Conservation (phyloP, 2,888 invertebrate species). For the Calliscelio sp. region DNA sequence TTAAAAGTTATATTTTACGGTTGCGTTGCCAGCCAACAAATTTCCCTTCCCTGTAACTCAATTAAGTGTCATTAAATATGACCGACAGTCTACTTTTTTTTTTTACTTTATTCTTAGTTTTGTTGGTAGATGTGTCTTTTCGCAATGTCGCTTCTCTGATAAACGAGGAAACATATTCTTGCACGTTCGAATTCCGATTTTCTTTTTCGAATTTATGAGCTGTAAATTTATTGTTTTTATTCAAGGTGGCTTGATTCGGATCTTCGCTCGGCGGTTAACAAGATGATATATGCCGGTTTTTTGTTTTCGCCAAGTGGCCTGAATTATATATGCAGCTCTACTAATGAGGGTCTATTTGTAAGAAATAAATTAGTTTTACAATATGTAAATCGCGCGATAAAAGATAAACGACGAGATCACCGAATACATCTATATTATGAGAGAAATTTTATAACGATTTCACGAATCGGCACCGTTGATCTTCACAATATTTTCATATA, state of each 20-base stretch:
- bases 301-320: slow-evolving; percentile 12
- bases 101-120: too few species aligned
- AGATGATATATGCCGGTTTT: slow-evolving; percentile 35
- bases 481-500: too few species aligned
- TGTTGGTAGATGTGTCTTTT: too few species aligned
- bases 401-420: slow-evolving; percentile 12
- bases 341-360: slow-evolving; percentile 53
- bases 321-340: slow-evolving; percentile 47
- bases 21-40: slow-evolving; percentile 31
- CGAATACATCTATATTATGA: slow-evolving; percentile 24
- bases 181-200: not conserved
- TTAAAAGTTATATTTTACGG: slow-evolving; percentile 33
- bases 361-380: slow-evolving; percentile 54
- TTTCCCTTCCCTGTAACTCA: slow-evolving; percentile 58
- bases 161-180: too few species aligned
- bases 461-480: too few species aligned
- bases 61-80: slow-evolving; percentile 49
- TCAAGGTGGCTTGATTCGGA: slow-evolving; percentile 24
- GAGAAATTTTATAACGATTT: slow-evolving; percentile 9
- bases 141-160: slow-evolving; percentile 1
- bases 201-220: slow-evolving; percentile 17
- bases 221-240: slow-evolving; percentile 38
- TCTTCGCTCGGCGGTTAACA: slow-evolving; percentile 19
- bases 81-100: not conserved
- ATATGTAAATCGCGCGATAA: slow-evolving; percentile 34